Conservation (phyloP, 2,888 invertebrate genomes). For the Poecilus cupreus region DNA sequence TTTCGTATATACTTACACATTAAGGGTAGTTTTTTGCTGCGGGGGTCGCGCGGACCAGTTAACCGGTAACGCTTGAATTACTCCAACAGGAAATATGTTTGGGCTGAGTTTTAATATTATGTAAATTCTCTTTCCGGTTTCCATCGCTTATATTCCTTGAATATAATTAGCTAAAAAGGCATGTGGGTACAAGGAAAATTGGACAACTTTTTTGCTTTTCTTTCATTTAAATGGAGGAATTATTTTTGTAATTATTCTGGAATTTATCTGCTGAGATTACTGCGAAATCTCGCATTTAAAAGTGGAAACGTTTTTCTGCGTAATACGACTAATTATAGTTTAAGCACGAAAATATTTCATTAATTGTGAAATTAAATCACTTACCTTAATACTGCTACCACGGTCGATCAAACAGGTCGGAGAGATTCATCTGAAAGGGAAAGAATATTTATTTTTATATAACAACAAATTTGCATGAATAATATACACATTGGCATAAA, state of each 20-base stretch:
- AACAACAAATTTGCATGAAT: no score
- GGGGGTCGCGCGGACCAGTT: background rate
- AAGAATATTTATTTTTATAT: background rate
- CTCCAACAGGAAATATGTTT: slow-evolving; percentile 32
- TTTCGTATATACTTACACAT: background rate
- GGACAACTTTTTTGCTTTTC: slow-evolving; percentile 24
- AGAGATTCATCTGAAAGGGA: background rate
- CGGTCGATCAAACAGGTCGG: no score
- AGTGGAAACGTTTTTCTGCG: background rate
- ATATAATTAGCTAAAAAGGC: slow-evolving; percentile 9
- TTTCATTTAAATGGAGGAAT: slow-evolving; percentile 9
- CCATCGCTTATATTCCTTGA: slow-evolving; percentile 24
- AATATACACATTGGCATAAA: no score
- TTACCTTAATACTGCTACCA: background rate
- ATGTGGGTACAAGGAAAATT: slow-evolving; percentile 14
- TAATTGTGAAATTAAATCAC: background rate
- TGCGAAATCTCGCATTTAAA: background rate
- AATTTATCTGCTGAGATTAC: slow-evolving; percentile 11
- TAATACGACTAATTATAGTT: background rate
- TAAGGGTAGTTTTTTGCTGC: slow-evolving; percentile 15
- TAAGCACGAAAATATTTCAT: background rate
- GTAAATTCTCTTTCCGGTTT: slow-evolving; percentile 23
- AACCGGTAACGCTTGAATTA: slow-evolving; percentile 15
- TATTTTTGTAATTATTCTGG: slow-evolving; percentile 22
- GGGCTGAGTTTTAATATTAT: slow-evolving; percentile 30